Evolutionary conservation across 2,888 invertebrate species (phyloP).

Genomic region (Yponomeuta cagnagella): DNA sequence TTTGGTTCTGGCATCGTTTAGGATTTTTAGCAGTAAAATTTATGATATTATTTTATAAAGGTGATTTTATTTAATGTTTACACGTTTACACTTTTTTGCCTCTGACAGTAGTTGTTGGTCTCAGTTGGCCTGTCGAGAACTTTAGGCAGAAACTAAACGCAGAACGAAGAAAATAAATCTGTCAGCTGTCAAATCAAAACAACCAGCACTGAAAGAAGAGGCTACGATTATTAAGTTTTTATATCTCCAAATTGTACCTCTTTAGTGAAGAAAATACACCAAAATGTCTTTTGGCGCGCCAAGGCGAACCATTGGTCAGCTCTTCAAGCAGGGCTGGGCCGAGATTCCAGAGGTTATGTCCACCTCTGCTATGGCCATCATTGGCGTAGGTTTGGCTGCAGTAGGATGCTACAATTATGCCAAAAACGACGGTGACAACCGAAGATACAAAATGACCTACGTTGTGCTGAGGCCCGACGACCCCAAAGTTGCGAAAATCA

Average conservation of each 20-base stretch:
- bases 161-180: no score
- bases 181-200: neutral
- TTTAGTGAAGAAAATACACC: neutral
- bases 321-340: slow-evolving; percentile 71
- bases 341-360: slow-evolving; percentile 84
- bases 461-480: slow-evolving; percentile 81
- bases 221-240: neutral
- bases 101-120: no score
- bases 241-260: neutral
- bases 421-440: slow-evolving; percentile 79
- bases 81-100: no score
- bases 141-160: no score
- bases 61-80: no score
- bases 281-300: slow-evolving; percentile 29
- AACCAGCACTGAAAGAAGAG: neutral
- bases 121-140: no score
- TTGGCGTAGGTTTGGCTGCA: slow-evolving; percentile 71
- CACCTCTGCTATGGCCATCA: slow-evolving; percentile 72
- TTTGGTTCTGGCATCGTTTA: slow-evolving; percentile 29
- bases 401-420: slow-evolving; percentile 67
- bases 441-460: slow-evolving; percentile 78
- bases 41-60: no score
- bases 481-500: slow-evolving; percentile 75
- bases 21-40: no score
- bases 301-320: slow-evolving; percentile 50